phyloP scores from a whole-genome alignment of 2,888 invertebrate genomes.

The Papilio demoleus region DNA sequence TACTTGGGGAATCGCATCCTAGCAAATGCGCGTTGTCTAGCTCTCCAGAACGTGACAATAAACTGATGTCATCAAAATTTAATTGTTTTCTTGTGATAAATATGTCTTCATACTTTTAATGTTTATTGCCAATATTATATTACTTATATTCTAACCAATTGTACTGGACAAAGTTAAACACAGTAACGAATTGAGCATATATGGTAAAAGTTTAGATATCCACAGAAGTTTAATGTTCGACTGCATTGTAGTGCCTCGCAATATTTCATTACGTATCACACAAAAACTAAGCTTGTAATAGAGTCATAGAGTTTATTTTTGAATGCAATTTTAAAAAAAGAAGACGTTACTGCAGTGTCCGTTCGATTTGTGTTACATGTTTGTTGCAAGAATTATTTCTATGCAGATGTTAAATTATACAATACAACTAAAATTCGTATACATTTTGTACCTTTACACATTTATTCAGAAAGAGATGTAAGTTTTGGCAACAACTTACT shows the following conservation, averaged over 20 bases:
- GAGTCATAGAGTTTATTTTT: not conserved
- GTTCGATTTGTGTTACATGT: slow-evolving; percentile 19
- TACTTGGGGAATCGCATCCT: too few species aligned
- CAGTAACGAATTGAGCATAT: slow-evolving; percentile 14
- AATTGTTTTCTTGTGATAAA: not conserved
- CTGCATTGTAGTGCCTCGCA: slow-evolving; percentile 17
- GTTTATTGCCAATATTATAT: not conserved
- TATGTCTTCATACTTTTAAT: not conserved
- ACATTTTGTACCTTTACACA: not conserved
- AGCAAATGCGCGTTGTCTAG: too few species aligned
- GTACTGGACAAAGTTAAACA: not conserved
- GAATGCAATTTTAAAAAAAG: slow-evolving; percentile 2
- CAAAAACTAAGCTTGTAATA: not conserved
- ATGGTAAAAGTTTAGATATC: slow-evolving; percentile 12
- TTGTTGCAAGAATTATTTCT: slow-evolving; percentile 1
- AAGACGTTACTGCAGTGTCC: slow-evolving; percentile 8
- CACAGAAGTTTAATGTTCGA: slow-evolving; percentile 14
- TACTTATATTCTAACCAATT: not conserved
- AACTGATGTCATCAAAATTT: too few species aligned
- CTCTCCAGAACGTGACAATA: too few species aligned
- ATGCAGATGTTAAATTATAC: slow-evolving; percentile 20
- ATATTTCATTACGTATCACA: not conserved
- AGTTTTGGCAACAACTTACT: not conserved
- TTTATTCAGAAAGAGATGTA: not conserved
- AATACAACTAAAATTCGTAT: not conserved